phyloP scores from a whole-genome alignment of 2,888 invertebrate species.

The Eledone cirrhosa region DNA sequence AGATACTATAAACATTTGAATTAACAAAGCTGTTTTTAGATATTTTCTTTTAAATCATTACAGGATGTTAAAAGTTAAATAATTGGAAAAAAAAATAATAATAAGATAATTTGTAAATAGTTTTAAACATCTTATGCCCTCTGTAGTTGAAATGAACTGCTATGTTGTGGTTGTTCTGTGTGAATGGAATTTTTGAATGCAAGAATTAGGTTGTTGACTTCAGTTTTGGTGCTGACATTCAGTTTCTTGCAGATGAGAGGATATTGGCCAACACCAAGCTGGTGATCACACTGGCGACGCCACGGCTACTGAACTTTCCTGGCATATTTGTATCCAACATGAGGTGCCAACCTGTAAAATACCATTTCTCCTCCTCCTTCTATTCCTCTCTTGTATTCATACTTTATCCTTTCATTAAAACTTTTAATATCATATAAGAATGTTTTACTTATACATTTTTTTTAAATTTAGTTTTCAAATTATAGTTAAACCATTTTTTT shows the following conservation, averaged over 20 bases:
- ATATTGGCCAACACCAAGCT: conserved; percentile 22
- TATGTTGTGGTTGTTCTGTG: not conserved
- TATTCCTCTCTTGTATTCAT: not conserved
- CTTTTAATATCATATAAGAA: too few relatives aligned
- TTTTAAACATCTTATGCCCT: too few relatives aligned
- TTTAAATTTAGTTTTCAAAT: too few relatives aligned
- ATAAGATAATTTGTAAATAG: too few relatives aligned
- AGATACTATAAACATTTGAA: too few relatives aligned
- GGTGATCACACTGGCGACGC: conserved; percentile 27
- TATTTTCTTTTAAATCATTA: too few relatives aligned
- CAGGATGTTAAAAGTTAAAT: too few relatives aligned
- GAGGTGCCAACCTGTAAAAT: conserved; percentile 26
- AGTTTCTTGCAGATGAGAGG: conserved; percentile 28
- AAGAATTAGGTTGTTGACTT: conserved; percentile 21
- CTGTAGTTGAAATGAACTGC: not conserved
- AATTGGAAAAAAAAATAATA: too few relatives aligned
- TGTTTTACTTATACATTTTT: too few relatives aligned
- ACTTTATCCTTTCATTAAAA: too few relatives aligned
- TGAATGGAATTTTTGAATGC: conserved; percentile 6
- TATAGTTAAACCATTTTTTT: too few relatives aligned
- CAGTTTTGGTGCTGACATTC: conserved; percentile 26
- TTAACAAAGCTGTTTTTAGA: too few relatives aligned
- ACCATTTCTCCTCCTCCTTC: conserved; percentile 25
- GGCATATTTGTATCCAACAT: conserved; percentile 27
- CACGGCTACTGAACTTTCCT: conserved; percentile 23